Evolutionary conservation across 2,113 vertebrate species (phyloP).

Genomic region (Prunella himalayana): DNA sequence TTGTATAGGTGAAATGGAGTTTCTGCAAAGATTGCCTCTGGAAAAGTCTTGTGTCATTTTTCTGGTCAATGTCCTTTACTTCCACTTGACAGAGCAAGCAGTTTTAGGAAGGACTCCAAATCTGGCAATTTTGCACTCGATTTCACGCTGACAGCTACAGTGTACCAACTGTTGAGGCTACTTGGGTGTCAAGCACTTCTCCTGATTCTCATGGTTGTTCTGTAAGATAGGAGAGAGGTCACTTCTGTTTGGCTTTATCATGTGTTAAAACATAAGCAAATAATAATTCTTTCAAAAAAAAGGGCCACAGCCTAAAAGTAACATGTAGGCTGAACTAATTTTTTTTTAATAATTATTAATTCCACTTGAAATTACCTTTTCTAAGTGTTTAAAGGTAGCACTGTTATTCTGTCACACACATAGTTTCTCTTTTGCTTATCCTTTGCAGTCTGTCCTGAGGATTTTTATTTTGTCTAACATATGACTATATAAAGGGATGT

Average conservation of each 20-base stretch:
- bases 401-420: accelerated
- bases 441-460: not conserved
- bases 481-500: not conserved
- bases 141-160: not conserved
- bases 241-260: not conserved
- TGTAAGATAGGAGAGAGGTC: not conserved
- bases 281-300: not conserved
- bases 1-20: not conserved
- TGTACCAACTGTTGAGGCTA: slow-evolving; percentile 14
- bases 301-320: not conserved
- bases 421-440: not conserved
- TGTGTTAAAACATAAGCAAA: not conserved
- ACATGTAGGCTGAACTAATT: not conserved
- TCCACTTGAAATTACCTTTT: not conserved
- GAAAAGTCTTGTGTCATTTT: not conserved
- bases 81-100: not conserved
- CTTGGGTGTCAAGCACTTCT: not conserved
- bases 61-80: slow-evolving; percentile 27
- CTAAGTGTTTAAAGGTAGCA: not conserved
- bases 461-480: not conserved
- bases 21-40: not conserved
- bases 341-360: not conserved
- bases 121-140: not conserved
- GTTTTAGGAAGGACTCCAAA: slow-evolving; percentile 40
- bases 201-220: not conserved